Evolutionary conservation across 2,888 invertebrate species (phyloP), one percentile per base, ranked within the genome.

Genomic region (Cataglyphis cursor): DNA sequence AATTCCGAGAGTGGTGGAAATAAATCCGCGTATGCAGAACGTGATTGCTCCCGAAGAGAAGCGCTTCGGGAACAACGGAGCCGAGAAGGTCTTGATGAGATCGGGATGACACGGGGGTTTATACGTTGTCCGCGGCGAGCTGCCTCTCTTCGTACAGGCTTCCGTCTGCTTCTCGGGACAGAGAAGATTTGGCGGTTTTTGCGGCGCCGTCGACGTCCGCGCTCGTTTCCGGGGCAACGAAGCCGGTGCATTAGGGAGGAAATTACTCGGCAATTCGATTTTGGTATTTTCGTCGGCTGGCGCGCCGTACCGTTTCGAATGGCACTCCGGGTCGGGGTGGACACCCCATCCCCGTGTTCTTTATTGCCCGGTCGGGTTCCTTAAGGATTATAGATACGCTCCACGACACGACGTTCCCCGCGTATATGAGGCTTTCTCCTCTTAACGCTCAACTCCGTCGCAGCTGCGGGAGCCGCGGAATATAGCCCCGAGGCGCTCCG

Each of bases 201-300:
- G 76, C 80, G 76, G 74, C 61, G 70, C 48, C 72, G 59, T 28
- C 78, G 61, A 38, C 68, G 64, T 73, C 82, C 74, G 51, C 68
- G 64, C 65, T 82, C 64, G 85, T 85, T 91, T 90, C 90, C 89
- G 89, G 82, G 84, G 72, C 59, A 84, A 73, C 84, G 74, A 72
- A 70, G 62, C 81, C 83, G 72, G 75, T 90, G 89, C 91, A 92
- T 92, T 92, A 92, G 88, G 78, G 87, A 80, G 92, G 91, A 92
- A 92, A 93, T 92, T 92, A 91, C 90, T 87, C 82, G 90, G 80
- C 88, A 91, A 92, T 91, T 91, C 86, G 87, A 92, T 92, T 91
- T 90, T 74, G 85, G 74, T 72, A 86, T 89, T 90, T 91, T 88
- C 84, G 70, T 62, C 81, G 54, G 57, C 35, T 65, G 68, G 70